phyloP scores from a whole-genome alignment of 37 sponge, comb jelly and placozoan species.

The Beroe forskalii region DNA sequence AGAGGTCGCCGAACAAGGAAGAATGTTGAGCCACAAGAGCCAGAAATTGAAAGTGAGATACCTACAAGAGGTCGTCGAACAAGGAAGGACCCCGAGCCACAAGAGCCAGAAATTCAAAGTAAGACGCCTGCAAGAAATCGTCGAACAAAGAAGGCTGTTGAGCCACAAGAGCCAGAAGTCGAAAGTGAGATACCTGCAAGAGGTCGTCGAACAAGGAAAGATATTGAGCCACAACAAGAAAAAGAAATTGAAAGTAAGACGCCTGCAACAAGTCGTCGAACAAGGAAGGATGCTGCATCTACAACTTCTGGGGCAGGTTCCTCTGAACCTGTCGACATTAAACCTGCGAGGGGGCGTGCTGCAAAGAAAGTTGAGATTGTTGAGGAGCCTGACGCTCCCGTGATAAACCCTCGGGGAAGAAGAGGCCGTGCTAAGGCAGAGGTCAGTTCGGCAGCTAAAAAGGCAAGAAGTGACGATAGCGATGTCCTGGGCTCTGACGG shows the following conservation, averaged over 20 bases:
- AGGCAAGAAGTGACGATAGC: too few species aligned
- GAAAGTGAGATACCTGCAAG: background rate
- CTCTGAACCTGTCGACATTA: too few species aligned
- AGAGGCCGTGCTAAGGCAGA: background rate
- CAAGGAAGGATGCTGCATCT: background rate
- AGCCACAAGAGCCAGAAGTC: background rate
- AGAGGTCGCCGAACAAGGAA: conserved; percentile 16
- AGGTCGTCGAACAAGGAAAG: background rate
- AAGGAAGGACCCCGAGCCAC: background rate
- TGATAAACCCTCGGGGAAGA: conserved; percentile 23
- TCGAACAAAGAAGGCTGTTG: background rate
- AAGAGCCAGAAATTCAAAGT: background rate
- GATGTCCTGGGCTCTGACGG: too few species aligned
- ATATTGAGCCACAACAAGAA: background rate
- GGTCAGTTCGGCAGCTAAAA: too few species aligned
- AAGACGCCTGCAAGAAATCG: conserved; percentile 14
- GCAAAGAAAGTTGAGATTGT: background rate
- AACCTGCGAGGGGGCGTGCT: too few species aligned
- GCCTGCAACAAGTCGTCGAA: conserved; percentile 23
- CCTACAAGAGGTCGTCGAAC: background rate
- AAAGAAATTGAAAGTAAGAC: background rate
- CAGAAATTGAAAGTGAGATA: background rate
- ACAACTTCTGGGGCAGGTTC: too few species aligned
- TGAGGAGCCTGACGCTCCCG: background rate
- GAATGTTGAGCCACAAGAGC: background rate